These are phyloP conservation scores for Drosophila neutralis DNA, from an alignment of 2,888 invertebrate species.

Conservation along the genomic window DNA sequence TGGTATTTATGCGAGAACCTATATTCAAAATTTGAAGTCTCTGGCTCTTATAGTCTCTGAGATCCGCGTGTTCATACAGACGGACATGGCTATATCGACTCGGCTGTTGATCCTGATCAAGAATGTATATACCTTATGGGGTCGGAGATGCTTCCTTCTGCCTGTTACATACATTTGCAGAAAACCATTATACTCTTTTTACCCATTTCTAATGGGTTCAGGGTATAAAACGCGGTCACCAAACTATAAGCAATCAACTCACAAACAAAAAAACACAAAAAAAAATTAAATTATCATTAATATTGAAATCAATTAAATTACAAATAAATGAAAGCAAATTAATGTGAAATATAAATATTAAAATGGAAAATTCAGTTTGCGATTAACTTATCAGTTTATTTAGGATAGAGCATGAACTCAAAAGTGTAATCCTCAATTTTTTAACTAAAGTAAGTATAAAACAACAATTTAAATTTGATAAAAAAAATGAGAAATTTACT, in stretches of 20 bases:
- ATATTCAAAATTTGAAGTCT: too few species aligned
- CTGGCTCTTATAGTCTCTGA: too few species aligned
- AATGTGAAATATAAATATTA: background rate
- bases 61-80: too few species aligned
- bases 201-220: too few species aligned
- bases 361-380: background rate
- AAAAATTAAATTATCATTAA: background rate
- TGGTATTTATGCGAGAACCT: background rate
- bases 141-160: too few species aligned
- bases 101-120: too few species aligned
- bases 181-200: too few species aligned
- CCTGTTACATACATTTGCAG: too few species aligned
- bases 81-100: too few species aligned
- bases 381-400: background rate
- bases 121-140: too few species aligned
- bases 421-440: background rate
- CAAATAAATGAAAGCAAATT: background rate
- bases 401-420: background rate
- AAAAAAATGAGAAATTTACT: background rate
- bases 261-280: background rate
- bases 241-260: background rate
- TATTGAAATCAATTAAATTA: background rate
- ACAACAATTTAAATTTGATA: background rate
- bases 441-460: background rate
- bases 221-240: background rate